Evolutionary conservation across 2,888 invertebrate species (phyloP).

Genomic region (Drosophila lutescens): DNA sequence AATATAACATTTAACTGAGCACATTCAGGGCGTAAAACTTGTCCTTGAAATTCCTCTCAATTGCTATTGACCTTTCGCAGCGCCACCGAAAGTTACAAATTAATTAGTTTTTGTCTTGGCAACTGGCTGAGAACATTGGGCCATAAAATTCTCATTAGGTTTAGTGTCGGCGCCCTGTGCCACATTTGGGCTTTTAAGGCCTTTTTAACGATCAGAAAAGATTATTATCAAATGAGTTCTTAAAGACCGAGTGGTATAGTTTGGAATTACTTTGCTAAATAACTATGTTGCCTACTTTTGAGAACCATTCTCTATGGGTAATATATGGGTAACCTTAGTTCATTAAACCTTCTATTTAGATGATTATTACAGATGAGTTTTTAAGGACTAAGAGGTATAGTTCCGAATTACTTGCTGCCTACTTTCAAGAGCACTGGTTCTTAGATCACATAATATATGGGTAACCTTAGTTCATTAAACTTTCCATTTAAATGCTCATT

Average conservation of each 20-base stretch:
- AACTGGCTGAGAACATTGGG: slow-evolving; percentile 47
- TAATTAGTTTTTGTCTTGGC: slow-evolving; percentile 47
- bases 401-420: slow-evolving; percentile 8
- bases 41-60: slow-evolving; percentile 31
- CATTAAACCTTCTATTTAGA: too few relatives aligned
- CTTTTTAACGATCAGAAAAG: slow-evolving; percentile 18
- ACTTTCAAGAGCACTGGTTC: slow-evolving; percentile 10
- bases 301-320: too few relatives aligned
- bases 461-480: slow-evolving; percentile 15
- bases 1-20: slow-evolving; percentile 4
- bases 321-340: too few relatives aligned
- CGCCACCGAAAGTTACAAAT: slow-evolving; percentile 37
- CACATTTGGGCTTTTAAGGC: slow-evolving; percentile 11
- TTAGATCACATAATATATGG: neutral
- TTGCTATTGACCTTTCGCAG: slow-evolving; percentile 60
- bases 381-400: too few relatives aligned
- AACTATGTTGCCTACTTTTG: slow-evolving; percentile 22
- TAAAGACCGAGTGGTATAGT: neutral
- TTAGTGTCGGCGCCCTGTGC: slow-evolving; percentile 27
- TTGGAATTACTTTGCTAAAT: neutral
- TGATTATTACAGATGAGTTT: too few relatives aligned
- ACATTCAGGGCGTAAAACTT: slow-evolving; percentile 35
- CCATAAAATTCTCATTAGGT: slow-evolving; percentile 48
- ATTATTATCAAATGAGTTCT: slow-evolving; percentile 3
- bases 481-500: slow-evolving; percentile 2